phyloP scores from a whole-genome alignment of 2,113 vertebrate genomes.

The Carassius gibelio region DNA sequence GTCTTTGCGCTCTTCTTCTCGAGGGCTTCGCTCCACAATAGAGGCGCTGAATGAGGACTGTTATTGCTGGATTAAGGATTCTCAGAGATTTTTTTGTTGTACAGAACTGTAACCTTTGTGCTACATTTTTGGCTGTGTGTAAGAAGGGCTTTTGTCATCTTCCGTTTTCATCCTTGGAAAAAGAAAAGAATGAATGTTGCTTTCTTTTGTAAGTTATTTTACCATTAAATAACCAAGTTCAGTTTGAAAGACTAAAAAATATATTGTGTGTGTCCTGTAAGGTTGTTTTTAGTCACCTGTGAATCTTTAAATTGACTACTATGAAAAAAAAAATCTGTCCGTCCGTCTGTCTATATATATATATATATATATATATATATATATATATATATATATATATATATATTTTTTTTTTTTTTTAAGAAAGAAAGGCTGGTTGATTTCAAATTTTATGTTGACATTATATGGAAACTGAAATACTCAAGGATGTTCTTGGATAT shows the following conservation, averaged over 20 bases:
- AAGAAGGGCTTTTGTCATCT: background rate
- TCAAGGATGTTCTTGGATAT: background rate
- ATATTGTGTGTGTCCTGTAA: background rate
- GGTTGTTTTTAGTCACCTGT: background rate
- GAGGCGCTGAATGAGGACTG: slow-evolving; percentile 19
- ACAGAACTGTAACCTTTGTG: slow-evolving; percentile 9
- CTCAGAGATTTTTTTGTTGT: slow-evolving; percentile 9
- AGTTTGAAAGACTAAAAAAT: background rate
- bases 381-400: too few species aligned
- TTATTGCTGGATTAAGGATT: slow-evolving; percentile 29
- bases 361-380: too few species aligned
- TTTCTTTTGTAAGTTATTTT: slow-evolving; percentile 2
- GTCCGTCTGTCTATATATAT: too few species aligned
- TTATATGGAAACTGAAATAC: background rate
- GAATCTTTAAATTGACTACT: background rate
- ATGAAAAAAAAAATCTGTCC: too few species aligned
- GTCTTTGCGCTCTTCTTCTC: slow-evolving; percentile 7
- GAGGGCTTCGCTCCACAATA: slow-evolving; percentile 33
- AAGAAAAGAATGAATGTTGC: too few species aligned
- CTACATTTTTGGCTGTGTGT: background rate
- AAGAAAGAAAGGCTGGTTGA: background rate
- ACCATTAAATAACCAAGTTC: background rate
- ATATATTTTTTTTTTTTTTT: too few species aligned
- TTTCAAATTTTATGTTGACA: background rate
- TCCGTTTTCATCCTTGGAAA: background rate